Evolutionary conservation across 2,113 vertebrate genomes (phyloP).

Genomic region (Platichthys flesus): DNA sequence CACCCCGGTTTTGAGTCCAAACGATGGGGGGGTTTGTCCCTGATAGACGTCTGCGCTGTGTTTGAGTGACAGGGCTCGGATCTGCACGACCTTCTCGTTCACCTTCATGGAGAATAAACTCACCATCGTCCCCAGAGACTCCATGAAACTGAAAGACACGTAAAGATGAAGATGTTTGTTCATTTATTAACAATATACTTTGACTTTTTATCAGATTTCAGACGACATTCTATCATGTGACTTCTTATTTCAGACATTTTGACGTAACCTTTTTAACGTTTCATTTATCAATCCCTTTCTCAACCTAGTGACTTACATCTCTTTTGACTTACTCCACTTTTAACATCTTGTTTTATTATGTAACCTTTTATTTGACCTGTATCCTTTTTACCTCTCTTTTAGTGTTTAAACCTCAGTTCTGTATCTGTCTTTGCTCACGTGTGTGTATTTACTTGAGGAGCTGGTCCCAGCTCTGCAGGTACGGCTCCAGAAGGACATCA

Average conservation of each 20-base stretch:
- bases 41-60: slow-evolving; percentile 15
- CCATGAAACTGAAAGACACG: slow-evolving; percentile 68
- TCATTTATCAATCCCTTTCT: too few relatives aligned
- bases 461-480: slow-evolving; percentile 76
- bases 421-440: not conserved
- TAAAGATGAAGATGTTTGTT: not conserved
- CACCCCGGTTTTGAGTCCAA: slow-evolving; percentile 32
- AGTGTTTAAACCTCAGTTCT: too few relatives aligned
- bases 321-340: too few relatives aligned
- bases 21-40: not conserved
- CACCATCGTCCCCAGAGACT: slow-evolving; percentile 71
- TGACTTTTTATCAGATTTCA: not conserved
- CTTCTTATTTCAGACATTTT: too few relatives aligned
- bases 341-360: too few relatives aligned
- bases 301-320: too few relatives aligned
- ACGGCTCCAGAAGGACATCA: slow-evolving; percentile 64
- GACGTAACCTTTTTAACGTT: too few relatives aligned
- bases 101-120: slow-evolving; percentile 75
- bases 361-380: too few relatives aligned
- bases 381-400: too few relatives aligned
- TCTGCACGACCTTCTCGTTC: slow-evolving; percentile 48
- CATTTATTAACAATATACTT: too few relatives aligned
- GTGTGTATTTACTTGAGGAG: slow-evolving; percentile 56
- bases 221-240: too few relatives aligned
- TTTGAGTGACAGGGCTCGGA: slow-evolving; percentile 57